These are phyloP conservation scores for Circaetus cinerascens DNA, from an alignment of 2,113 vertebrate genomes.

Conservation along the genomic window DNA sequence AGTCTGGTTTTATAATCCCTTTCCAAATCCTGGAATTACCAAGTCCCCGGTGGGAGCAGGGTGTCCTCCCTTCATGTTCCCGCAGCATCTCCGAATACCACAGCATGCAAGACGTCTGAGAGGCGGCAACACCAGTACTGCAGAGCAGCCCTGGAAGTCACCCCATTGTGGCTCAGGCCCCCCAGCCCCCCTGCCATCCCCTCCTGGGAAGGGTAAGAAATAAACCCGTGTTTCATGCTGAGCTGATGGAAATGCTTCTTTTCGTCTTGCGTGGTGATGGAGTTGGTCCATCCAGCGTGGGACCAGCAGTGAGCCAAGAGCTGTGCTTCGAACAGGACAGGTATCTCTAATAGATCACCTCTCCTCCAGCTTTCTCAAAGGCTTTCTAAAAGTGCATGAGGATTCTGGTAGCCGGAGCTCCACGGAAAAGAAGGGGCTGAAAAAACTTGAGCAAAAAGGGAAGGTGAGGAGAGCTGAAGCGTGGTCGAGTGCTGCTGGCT, in stretches of 20 bases:
- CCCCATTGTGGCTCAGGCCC: neutral
- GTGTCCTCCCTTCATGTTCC: neutral
- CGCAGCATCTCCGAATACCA: neutral
- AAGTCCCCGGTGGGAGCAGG: accelerated
- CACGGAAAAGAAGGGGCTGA: accelerated
- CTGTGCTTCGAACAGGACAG: neutral
- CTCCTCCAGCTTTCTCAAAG: neutral
- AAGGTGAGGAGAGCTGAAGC: neutral
- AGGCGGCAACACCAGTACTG: too few species aligned
- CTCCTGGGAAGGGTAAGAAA: neutral
- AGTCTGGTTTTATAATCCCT: neutral
- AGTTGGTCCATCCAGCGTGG: neutral
- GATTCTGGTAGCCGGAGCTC: neutral
- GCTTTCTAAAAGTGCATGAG: neutral
- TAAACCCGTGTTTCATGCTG: neutral
- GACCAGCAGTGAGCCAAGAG: neutral
- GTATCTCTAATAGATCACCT: neutral
- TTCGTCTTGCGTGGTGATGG: accelerated
- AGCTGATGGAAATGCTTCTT: neutral
- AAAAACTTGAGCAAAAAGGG: too few species aligned
- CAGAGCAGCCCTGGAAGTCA: neutral
- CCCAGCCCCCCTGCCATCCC: neutral
- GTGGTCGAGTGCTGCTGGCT: neutral
- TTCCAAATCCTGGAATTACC: neutral
- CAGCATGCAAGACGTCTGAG: accelerated